phyloP scores from a whole-genome alignment of 2,888 invertebrate genomes.

The Drosophila pseudotakahashii region DNA sequence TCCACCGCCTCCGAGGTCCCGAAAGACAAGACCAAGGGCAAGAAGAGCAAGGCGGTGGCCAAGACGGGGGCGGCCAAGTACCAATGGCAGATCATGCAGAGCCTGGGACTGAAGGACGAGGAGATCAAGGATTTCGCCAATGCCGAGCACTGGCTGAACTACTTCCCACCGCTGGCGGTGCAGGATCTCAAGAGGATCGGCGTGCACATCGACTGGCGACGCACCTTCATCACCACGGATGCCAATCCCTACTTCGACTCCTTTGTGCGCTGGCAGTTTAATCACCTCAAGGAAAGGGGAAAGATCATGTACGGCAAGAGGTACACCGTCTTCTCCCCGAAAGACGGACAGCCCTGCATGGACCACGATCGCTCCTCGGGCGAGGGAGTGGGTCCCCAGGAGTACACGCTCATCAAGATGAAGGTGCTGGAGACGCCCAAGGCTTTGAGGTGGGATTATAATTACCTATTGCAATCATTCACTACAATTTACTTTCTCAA shows the following conservation, averaged over 20 bases:
- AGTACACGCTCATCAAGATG: conserved; percentile 98
- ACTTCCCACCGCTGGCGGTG: conserved; percentile 96
- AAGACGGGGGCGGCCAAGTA: conserved; percentile 95
- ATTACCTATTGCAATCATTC: not conserved
- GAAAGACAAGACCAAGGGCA: conserved; percentile 95
- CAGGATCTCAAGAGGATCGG: conserved; percentile 95
- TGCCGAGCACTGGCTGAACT: conserved; percentile 96
- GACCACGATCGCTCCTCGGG: conserved; percentile 98
- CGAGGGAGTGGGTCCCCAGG: conserved; percentile 99
- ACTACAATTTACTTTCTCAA: not conserved
- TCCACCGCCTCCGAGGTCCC: conserved; percentile 87
- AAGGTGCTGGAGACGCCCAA: conserved; percentile 87
- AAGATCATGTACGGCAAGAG: conserved; percentile 98
- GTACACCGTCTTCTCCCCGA: conserved; percentile 97
- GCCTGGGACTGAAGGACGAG: conserved; percentile 94
- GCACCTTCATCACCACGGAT: conserved; percentile 99
- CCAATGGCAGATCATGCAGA: conserved; percentile 99
- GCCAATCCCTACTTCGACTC: conserved; percentile 99
- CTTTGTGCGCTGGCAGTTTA: conserved; percentile 98
- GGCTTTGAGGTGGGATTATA: conserved; percentile 87
- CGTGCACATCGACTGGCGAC: conserved; percentile 97
- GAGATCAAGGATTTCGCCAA: conserved; percentile 97
- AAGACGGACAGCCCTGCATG: conserved; percentile 99
- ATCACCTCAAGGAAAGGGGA: conserved; percentile 92
- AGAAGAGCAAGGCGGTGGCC: conserved; percentile 97